These are phyloP conservation scores for Odobenus rosmarus DNA, from an alignment of 2,113 vertebrate genomes.

Conservation along the genomic window DNA sequence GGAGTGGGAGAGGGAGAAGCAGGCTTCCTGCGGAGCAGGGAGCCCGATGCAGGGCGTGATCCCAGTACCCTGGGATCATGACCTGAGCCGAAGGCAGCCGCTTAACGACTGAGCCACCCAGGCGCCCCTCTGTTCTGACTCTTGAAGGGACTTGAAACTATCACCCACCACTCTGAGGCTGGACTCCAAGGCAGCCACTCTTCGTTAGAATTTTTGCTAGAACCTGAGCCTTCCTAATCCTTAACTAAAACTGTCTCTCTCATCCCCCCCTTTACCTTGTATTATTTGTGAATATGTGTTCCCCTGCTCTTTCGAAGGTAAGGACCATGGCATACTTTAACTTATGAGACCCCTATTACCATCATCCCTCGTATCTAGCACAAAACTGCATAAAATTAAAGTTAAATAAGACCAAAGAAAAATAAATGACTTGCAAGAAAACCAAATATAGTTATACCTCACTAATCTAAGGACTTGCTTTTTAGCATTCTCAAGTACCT, in stretches of 20 bases:
- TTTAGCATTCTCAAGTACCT: slow-evolving; percentile 15
- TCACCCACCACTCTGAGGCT: background rate
- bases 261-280: background rate
- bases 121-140: background rate
- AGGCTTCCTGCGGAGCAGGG: no score
- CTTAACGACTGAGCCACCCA: no score
- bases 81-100: no score
- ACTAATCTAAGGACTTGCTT: background rate
- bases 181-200: background rate
- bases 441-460: background rate
- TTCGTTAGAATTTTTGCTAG: background rate
- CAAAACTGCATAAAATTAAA: slow-evolving; percentile 37
- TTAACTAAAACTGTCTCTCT: background rate
- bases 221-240: background rate
- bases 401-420: slow-evolving; percentile 27
- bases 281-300: background rate
- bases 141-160: background rate
- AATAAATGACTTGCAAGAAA: slow-evolving; percentile 28
- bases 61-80: no score
- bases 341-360: background rate
- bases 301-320: background rate
- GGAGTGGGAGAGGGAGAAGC: no score
- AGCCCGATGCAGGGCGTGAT: no score
- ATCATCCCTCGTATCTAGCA: background rate
- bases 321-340: background rate